Evolutionary conservation across 2,113 vertebrate species (phyloP), one percentile per base, ranked within the genome.

Genomic region (Cromileptes altivelis): DNA sequence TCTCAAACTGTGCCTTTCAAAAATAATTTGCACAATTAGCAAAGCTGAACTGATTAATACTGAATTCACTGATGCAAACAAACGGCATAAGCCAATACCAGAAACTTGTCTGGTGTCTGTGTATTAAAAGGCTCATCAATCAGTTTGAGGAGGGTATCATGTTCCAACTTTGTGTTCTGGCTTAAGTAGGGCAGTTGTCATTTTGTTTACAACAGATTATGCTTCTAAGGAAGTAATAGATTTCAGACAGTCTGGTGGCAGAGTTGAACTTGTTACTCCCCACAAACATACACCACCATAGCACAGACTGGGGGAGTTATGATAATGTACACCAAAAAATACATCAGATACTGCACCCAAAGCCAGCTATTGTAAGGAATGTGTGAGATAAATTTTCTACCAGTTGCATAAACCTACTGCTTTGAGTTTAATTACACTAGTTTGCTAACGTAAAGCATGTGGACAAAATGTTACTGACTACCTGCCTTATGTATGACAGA

Each of bases 1-100:
- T 75, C 81, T 75, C 68, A 61, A 70, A 80, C n/a, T 70, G 79
- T 33, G 74, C 40, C 53, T 76, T 73, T 49, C 75, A 63, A 79
- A 30, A 57, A 69, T 49, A 27, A 70, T 81, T 57, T 69, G 52
- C 30, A 50, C 56, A 63, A 78, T 55, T 30, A 76, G 50, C 53
- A 70, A 78, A 73, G 55, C 67, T 58, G 57, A 63, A 58, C 53
- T 73, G 12, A 79, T 75, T 25, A n/a, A 37, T 62, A 65, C 30
- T 75, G 68, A 73, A 70, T 63, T 21, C 23, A 55, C 37, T 27
- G 21, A 55, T 56, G 60, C 62, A 74, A 75, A 85, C 56, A 64
- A 42, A 61, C n/a, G 13, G 65, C 25, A 67, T 75, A 60, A 45
- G 56, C n/a, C 70, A 50, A 62, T 4, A 58, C 8, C n/a, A 42